Percentiles rank a stretch among this genome's conserved stretches.
These are phyloP conservation scores for Falco biarmicus DNA, from an alignment of 2,797 vertebrate species.

Conservation along the genomic window DNA sequence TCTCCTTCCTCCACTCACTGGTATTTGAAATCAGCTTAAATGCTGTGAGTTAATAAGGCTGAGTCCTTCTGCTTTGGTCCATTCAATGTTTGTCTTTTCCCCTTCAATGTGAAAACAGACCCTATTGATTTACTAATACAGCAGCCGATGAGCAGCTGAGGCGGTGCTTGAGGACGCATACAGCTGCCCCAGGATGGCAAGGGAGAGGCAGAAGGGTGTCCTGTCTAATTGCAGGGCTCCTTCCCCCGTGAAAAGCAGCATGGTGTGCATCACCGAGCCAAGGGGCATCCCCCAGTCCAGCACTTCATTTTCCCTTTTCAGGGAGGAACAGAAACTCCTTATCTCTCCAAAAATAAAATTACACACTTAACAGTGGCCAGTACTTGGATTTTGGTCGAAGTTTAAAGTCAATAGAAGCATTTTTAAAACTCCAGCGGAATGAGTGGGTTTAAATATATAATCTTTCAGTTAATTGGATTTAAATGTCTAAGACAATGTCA, in stretches of 20 bases:
- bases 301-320: neutral
- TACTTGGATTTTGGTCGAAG: neutral
- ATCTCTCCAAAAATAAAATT: neutral
- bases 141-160: neutral
- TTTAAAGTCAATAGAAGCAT: neutral
- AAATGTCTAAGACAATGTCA: too few relatives aligned
- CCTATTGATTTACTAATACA: neutral
- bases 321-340: neutral
- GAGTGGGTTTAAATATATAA: neutral
- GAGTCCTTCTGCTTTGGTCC: neutral
- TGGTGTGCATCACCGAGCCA: rapidly evolving
- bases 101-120: neutral
- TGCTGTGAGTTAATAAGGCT: neutral
- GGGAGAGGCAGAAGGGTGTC: neutral
- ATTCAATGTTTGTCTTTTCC: neutral
- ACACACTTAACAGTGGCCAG: neutral
- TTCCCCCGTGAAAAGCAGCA: neutral
- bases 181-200: neutral
- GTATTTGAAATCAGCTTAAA: neutral
- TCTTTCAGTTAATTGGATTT: neutral
- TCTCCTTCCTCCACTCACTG: neutral
- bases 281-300: neutral
- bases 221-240: neutral
- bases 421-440: neutral
- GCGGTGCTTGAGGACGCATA: neutral